Evolutionary conservation across 2,113 vertebrate genomes (phyloP).

Genomic region (Mesitornis unicolor): DNA sequence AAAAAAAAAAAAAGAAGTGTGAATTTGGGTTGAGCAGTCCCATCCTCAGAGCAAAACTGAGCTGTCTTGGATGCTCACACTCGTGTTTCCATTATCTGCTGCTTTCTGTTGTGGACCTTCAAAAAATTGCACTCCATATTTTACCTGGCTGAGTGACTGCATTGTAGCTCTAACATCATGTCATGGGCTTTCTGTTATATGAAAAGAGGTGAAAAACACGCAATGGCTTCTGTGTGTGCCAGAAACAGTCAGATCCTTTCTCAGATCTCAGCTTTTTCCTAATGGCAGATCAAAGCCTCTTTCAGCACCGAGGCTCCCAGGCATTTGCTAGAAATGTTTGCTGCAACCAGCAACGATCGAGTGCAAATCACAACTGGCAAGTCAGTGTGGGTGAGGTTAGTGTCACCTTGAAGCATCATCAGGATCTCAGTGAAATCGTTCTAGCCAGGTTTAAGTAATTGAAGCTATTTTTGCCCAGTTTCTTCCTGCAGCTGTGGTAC

Average conservation of each 20-base stretch:
- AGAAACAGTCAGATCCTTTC: background rate
- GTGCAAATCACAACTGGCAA: background rate
- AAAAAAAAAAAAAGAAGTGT: no score
- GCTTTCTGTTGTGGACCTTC: background rate
- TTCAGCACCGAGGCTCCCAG: accelerated
- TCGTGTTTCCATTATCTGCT: accelerated
- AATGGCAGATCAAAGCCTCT: background rate
- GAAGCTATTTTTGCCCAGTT: background rate
- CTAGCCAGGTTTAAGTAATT: background rate
- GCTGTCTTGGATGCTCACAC: background rate
- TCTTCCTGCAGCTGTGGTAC: background rate
- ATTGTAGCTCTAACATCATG: background rate
- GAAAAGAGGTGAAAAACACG: background rate
- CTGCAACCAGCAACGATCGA: background rate
- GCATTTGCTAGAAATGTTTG: background rate
- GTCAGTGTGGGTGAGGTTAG: accelerated
- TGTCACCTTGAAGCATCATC: background rate
- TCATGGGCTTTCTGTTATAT: accelerated
- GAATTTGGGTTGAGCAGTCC: background rate
- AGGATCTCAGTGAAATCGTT: background rate
- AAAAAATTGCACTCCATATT: accelerated
- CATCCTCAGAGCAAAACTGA: background rate
- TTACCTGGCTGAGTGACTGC: background rate
- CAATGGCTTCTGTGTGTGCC: background rate
- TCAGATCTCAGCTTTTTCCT: background rate